A percentile compares a stretch with the other conserved stretches of the same genome.
Conservation (phyloP, 1,140 invertebrate genomes). For the Hyles vespertilio region DNA sequence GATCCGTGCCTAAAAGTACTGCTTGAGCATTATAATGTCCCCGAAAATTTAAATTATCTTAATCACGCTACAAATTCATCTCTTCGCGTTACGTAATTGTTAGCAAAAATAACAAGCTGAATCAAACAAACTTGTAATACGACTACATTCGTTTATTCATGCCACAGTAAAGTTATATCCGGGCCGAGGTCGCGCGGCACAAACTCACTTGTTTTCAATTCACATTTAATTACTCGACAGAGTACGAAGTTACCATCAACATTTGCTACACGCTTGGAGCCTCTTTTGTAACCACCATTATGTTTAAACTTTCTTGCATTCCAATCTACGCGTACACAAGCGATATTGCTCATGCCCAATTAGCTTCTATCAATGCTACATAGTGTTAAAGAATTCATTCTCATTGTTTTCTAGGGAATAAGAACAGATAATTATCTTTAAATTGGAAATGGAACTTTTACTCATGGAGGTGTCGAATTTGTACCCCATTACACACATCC, state of each 20-base stretch:
- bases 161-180: slow-evolving; percentile 13
- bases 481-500: no score
- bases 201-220: slow-evolving; percentile 33
- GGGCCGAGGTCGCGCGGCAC: slow-evolving; percentile 8
- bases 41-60: no score
- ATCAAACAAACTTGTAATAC: slow-evolving; percentile 14
- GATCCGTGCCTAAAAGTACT: no score
- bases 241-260: slow-evolving; percentile 18
- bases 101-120: slow-evolving; percentile 6
- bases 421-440: no score
- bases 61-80: background rate
- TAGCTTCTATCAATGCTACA: no score
- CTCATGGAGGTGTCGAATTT: no score
- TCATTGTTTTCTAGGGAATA: no score
- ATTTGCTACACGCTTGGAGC: slow-evolving; percentile 6
- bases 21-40: no score
- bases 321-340: no score
- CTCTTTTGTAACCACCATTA: slow-evolving; percentile 1
- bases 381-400: no score
- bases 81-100: background rate
- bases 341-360: no score
- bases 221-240: slow-evolving; percentile 32
- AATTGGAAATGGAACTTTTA: no score
- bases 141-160: slow-evolving; percentile 6
- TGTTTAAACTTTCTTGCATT: background rate